Evolutionary conservation across 2,888 invertebrate genomes (phyloP).

Genomic region (Harmothoe impar): DNA sequence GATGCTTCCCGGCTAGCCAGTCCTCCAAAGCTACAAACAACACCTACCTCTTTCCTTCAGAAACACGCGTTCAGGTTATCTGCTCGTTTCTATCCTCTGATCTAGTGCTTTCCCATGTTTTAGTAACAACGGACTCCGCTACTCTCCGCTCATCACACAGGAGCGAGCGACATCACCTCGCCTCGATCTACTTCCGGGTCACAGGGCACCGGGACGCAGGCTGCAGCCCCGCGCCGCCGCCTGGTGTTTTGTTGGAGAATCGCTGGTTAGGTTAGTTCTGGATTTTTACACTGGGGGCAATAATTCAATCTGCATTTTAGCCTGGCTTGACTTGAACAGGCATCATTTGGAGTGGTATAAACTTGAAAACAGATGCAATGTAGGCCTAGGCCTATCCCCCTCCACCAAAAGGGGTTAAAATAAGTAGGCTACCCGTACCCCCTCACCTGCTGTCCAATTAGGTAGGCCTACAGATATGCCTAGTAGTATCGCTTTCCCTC

Average conservation of each 20-base stretch:
- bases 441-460: too few relatives aligned
- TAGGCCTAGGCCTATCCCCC: too few relatives aligned
- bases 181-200: constrained; percentile 10
- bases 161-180: constrained; percentile 32
- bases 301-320: too few relatives aligned
- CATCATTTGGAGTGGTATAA: too few relatives aligned
- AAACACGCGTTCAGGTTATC: background rate
- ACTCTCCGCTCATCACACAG: constrained; percentile 14
- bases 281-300: background rate
- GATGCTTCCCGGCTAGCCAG: background rate
- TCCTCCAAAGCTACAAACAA: background rate
- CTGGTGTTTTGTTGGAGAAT: background rate
- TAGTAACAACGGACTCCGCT: constrained; percentile 38
- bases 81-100: background rate
- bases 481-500: too few relatives aligned
- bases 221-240: background rate
- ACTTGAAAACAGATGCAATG: too few relatives aligned
- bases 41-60: background rate
- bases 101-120: constrained; percentile 21
- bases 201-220: background rate
- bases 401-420: too few relatives aligned
- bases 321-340: too few relatives aligned
- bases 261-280: background rate
- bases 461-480: too few relatives aligned
- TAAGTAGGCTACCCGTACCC: too few relatives aligned